Conservation (phyloP, 1,140 invertebrate species). For the Drosophila suzukii region DNA sequence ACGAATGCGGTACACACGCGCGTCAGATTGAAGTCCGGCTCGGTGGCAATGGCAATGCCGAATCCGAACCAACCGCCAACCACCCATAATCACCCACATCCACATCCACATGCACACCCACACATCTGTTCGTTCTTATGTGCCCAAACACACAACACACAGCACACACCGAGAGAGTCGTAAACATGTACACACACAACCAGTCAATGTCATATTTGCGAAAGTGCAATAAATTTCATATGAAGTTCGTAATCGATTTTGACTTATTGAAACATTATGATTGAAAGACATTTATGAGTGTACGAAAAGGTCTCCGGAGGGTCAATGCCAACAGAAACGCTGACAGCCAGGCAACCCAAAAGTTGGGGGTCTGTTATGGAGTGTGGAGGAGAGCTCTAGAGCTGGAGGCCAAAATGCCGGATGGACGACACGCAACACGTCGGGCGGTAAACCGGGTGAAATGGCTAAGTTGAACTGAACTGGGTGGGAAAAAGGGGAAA, state of each 20-base stretch:
- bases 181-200: constrained; percentile 14
- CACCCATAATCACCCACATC: neutral
- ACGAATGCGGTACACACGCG: constrained; percentile 66
- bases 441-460: constrained; percentile 5
- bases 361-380: neutral
- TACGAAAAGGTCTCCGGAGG: constrained; percentile 75
- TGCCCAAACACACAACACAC: constrained; percentile 12
- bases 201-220: constrained; percentile 81
- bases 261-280: constrained; percentile 84
- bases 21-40: constrained; percentile 48
- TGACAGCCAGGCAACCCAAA: constrained; percentile 48
- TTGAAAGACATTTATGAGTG: constrained; percentile 84
- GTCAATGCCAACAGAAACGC: constrained; percentile 77
- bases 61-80: constrained; percentile 1
- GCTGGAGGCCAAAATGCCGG: constrained; percentile 5
- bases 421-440: constrained; percentile 36
- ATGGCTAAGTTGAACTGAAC: no score
- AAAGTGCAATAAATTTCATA: constrained; percentile 84
- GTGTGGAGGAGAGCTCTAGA: neutral
- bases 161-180: constrained; percentile 13
- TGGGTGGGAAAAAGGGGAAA: constrained; percentile 36
- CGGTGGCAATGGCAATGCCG: constrained; percentile 2
- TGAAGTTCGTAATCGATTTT: constrained; percentile 84
- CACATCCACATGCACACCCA: neutral
- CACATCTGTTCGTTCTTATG: constrained; percentile 7